These are phyloP conservation scores for Lasioglossum figueresi DNA, from an alignment of 2,888 invertebrate genomes.

Conservation along the genomic window DNA sequence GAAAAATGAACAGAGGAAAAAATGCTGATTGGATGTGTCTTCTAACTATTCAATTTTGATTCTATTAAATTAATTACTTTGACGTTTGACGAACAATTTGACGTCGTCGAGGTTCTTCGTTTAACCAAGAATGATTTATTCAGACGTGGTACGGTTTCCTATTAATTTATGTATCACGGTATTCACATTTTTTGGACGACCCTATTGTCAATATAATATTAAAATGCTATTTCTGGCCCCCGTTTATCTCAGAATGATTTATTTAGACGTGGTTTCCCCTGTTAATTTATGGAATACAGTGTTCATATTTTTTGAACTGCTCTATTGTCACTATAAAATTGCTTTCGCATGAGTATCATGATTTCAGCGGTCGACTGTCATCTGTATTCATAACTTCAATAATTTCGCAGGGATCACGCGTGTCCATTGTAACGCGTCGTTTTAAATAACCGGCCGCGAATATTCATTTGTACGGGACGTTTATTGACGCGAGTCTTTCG, in stretches of 20 bases:
- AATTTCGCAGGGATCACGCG: background rate
- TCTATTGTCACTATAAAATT: background rate
- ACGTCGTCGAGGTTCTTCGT: background rate
- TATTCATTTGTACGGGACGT: background rate
- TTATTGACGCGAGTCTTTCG: background rate
- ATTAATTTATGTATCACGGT: background rate
- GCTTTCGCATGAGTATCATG: background rate
- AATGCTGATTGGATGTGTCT: background rate
- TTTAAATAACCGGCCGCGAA: background rate
- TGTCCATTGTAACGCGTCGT: background rate
- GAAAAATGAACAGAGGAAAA: background rate
- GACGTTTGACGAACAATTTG: background rate
- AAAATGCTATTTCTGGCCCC: background rate
- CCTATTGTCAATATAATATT: background rate
- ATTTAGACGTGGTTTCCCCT: background rate
- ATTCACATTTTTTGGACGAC: background rate
- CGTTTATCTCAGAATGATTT: background rate
- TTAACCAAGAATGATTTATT: background rate
- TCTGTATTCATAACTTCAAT: background rate
- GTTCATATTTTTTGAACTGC: background rate
- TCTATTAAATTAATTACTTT: too few relatives aligned
- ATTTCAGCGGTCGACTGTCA: background rate
- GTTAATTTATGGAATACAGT: background rate
- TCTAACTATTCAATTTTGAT: too few relatives aligned
- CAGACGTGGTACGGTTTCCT: background rate